Conservation (phyloP, 2,888 invertebrate genomes). For the Sminthurides aquaticus region DNA sequence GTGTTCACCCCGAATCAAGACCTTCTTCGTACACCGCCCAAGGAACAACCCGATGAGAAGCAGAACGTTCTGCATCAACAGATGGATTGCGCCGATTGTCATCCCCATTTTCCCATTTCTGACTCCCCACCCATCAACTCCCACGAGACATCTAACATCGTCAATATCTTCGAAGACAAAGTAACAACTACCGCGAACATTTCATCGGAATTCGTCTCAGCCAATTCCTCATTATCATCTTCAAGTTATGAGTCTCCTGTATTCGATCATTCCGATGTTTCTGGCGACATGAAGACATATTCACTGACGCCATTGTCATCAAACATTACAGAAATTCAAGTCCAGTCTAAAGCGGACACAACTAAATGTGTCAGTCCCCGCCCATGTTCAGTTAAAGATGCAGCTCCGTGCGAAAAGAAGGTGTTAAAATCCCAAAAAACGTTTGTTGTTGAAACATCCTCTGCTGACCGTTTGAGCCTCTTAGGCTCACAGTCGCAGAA, state of each 20-base stretch:
- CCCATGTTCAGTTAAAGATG: neutral
- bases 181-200: neutral
- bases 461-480: neutral
- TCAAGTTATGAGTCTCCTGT: neutral
- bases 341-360: neutral
- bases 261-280: too few relatives aligned
- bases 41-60: neutral
- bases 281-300: neutral
- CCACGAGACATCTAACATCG: neutral
- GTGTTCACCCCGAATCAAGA: neutral
- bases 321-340: neutral
- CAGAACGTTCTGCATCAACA: neutral
- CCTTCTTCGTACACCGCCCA: neutral
- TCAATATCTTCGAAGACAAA: neutral
- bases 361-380: neutral
- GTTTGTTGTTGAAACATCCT: neutral
- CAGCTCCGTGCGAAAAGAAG: neutral
- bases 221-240: neutral
- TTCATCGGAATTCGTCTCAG: neutral
- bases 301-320: neutral
- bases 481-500: neutral
- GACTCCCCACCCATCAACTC: neutral
- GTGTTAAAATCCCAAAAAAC: neutral
- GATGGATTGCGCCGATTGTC: neutral
- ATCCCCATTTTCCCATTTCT: too few relatives aligned